Conservation (phyloP, 1,140 invertebrate species). For the Bombus breviceps region DNA sequence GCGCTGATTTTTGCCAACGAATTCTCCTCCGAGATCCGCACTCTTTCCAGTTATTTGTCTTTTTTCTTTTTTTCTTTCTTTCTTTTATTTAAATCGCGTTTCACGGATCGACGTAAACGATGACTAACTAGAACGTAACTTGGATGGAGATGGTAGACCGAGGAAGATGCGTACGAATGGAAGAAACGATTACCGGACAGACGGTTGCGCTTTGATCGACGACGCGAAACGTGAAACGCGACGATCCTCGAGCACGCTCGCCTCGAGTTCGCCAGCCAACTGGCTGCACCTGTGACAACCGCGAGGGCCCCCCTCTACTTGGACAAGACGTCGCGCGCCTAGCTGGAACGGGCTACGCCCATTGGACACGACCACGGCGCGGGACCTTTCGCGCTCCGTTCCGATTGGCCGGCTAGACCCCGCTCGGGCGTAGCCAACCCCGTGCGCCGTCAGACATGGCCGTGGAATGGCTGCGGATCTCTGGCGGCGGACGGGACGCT, state of each 20-base stretch:
- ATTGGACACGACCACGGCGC: constrained; percentile 66
- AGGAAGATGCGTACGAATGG: constrained; percentile 23
- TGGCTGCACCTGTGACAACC: constrained; percentile 72
- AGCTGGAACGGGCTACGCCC: constrained; percentile 65
- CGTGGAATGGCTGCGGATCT: constrained; percentile 77
- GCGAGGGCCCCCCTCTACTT: constrained; percentile 62
- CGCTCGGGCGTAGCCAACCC: constrained; percentile 67
- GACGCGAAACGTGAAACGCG: constrained; percentile 24
- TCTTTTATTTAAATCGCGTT: neutral
- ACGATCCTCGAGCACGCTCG: constrained; percentile 72
- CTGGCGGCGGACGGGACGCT: constrained; percentile 55
- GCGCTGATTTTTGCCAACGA: neutral
- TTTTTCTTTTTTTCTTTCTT: neutral
- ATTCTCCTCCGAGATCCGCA: neutral
- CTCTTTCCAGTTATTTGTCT: neutral
- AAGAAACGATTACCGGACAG: neutral
- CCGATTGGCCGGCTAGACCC: constrained; percentile 59
- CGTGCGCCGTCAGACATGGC: constrained; percentile 68
- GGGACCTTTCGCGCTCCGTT: constrained; percentile 35
- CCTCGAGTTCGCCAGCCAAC: constrained; percentile 78
- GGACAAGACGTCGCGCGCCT: constrained; percentile 32
- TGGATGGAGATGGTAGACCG: neutral
- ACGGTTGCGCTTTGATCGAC: neutral
- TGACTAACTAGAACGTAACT: neutral
- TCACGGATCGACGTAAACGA: neutral